phyloP scores from a whole-genome alignment of 2,113 vertebrate genomes.

The Elaphurus davidianus region DNA sequence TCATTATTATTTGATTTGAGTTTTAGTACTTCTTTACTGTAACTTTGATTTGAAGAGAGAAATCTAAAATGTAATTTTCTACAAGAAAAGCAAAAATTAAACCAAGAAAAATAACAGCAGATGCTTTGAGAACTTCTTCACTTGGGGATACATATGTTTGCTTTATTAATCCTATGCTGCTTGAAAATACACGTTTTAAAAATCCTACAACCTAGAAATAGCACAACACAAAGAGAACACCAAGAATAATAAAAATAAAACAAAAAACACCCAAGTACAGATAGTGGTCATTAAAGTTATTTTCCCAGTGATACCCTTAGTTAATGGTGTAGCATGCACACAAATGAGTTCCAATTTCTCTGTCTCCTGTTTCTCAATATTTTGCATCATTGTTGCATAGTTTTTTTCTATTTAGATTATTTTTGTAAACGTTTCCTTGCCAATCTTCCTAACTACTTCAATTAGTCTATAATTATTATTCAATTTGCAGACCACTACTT shows the following conservation, averaged over 20 bases:
- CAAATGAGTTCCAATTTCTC: background rate
- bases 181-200: slow-evolving; percentile 6
- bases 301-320: background rate
- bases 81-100: background rate
- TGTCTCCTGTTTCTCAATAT: background rate
- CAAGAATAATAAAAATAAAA: background rate
- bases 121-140: background rate
- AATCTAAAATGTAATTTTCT: background rate
- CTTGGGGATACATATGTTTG: background rate
- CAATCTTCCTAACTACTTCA: background rate
- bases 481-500: background rate
- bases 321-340: background rate
- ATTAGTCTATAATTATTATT: background rate
- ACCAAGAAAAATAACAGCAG: background rate
- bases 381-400: background rate
- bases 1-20: background rate
- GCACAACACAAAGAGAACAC: background rate
- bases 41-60: background rate
- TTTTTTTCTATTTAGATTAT: background rate
- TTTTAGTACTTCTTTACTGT: background rate
- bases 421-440: background rate
- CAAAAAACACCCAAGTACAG: background rate
- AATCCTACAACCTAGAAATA: background rate
- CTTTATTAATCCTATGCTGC: background rate
- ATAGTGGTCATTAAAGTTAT: background rate